Conservation (phyloP, 2,797 vertebrate genomes). For the Dendrocincla fuliginosa region DNA sequence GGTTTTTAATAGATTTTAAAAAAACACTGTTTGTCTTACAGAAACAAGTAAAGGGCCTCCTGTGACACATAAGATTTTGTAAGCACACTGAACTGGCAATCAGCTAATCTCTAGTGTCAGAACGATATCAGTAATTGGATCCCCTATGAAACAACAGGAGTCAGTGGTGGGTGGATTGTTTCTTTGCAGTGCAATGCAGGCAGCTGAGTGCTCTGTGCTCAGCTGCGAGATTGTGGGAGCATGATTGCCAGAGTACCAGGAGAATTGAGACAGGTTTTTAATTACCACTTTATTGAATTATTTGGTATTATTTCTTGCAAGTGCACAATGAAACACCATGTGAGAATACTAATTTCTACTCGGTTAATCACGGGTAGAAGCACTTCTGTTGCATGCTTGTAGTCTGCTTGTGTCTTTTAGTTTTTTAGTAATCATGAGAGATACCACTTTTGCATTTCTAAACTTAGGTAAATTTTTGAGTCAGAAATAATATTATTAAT, state of each 20-base stretch:
- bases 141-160: constrained; percentile 67
- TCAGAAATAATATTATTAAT: not conserved
- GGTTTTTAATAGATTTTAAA: constrained; percentile 51
- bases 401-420: not conserved
- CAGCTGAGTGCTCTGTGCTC: constrained; percentile 55
- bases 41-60: constrained; percentile 69
- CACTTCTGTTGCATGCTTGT: not conserved
- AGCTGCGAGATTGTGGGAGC: constrained; percentile 47
- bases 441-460: not conserved
- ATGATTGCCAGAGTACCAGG: constrained; percentile 51
- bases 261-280: constrained; percentile 69
- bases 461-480: not conserved
- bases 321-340: constrained; percentile 12
- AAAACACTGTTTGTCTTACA: constrained; percentile 65
- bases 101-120: constrained; percentile 68
- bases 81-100: constrained; percentile 68
- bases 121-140: constrained; percentile 64
- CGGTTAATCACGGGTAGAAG: constrained; percentile 20
- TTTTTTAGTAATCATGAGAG: not conserved
- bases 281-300: constrained; percentile 71
- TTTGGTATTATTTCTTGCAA: constrained; percentile 69
- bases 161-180: constrained; percentile 57
- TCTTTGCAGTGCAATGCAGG: not conserved
- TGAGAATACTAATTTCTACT: constrained; percentile 67
- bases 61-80: constrained; percentile 68